Conservation (phyloP, 2,888 invertebrate species). For the Macrosoma leucophasiata region DNA sequence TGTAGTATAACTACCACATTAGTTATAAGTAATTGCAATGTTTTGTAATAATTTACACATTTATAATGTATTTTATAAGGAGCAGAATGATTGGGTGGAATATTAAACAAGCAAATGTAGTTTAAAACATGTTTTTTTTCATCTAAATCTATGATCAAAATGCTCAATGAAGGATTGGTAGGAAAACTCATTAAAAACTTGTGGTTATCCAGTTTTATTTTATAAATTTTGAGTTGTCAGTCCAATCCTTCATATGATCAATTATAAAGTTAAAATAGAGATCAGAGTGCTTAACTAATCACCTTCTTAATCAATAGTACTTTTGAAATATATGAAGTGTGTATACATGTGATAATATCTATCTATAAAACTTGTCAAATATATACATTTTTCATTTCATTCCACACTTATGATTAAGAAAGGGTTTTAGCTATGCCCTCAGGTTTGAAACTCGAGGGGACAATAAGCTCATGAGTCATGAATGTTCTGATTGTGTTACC, state of each 20-base stretch:
- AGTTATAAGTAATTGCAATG: slow-evolving; percentile 38
- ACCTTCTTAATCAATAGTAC: no score
- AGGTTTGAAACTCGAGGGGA: slow-evolving; percentile 49
- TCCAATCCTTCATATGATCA: slow-evolving; percentile 53
- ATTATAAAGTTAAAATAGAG: slow-evolving; percentile 67
- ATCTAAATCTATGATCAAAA: slow-evolving; percentile 65
- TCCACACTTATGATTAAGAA: no score
- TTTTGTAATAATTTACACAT: slow-evolving; percentile 39
- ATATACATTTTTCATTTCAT: no score
- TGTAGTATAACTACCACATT: slow-evolving; percentile 51
- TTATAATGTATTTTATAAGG: slow-evolving; percentile 28
- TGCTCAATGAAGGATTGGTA: slow-evolving; percentile 52
- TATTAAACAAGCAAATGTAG: slow-evolving; percentile 35
- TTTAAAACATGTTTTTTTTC: slow-evolving; percentile 64
- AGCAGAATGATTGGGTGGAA: slow-evolving; percentile 14
- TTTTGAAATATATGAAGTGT: no score
- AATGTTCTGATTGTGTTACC: slow-evolving; percentile 30
- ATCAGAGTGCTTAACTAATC: no score
- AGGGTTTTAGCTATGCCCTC: no score
- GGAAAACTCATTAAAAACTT: no score
- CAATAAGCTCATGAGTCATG: slow-evolving; percentile 48
- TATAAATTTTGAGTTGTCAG: slow-evolving; percentile 30
- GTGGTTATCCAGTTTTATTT: no score
- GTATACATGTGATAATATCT: no score
- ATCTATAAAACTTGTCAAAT: no score